phyloP scores from a whole-genome alignment of 2,797 vertebrate species.

The Sebastes vulpes region DNA sequence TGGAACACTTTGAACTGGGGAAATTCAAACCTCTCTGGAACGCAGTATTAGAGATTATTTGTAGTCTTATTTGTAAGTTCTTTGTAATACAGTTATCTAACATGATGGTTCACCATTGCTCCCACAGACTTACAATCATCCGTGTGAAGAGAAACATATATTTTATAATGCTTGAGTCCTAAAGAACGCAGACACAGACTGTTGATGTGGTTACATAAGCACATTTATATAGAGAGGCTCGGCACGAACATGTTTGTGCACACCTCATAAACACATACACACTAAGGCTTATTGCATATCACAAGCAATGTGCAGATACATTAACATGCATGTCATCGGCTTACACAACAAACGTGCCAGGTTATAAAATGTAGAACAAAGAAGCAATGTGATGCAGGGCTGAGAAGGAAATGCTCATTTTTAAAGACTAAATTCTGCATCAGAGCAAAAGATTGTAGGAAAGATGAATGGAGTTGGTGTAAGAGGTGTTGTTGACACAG shows the following conservation, averaged over 20 bases:
- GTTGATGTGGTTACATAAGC: slow-evolving; percentile 4
- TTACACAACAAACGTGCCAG: background rate
- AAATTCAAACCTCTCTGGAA: background rate
- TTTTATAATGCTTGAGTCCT: background rate
- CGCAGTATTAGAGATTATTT: background rate
- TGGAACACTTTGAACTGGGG: too few species aligned
- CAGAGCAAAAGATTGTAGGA: background rate
- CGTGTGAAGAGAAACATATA: background rate
- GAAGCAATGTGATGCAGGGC: background rate
- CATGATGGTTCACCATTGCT: background rate
- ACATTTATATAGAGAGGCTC: background rate
- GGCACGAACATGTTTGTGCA: background rate
- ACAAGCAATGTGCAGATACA: background rate
- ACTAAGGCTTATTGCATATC: background rate
- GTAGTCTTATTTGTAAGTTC: too few species aligned
- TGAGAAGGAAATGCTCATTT: background rate
- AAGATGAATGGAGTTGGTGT: background rate
- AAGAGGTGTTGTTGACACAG: background rate
- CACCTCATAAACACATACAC: background rate
- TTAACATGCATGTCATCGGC: background rate
- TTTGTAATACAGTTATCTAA: background rate
- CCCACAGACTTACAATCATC: background rate
- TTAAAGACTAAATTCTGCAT: background rate
- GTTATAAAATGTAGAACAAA: background rate
- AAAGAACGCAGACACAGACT: background rate